Percentiles rank a stretch among this genome's conserved stretches.
Conservation (phyloP, 2,888 invertebrate genomes). For the Ennomos fuscantarius region DNA sequence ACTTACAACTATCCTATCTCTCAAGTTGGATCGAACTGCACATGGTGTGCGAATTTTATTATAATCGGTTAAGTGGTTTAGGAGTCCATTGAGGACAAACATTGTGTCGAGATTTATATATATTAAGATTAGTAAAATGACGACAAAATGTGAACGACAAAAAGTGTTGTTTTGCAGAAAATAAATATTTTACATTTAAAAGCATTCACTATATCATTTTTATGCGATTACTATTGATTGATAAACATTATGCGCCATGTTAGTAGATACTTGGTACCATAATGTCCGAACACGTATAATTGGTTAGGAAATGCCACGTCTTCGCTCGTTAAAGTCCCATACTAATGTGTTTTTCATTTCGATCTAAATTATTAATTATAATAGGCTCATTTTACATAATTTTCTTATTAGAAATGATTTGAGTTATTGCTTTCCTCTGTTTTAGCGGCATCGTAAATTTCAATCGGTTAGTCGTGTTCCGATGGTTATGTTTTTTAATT, state of each 20-base stretch:
- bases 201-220: no score
- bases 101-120: no score
- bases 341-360: conserved; percentile 63
- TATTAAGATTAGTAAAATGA: no score
- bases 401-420: conserved; percentile 79
- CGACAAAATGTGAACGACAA: no score
- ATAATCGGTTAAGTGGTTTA: no score
- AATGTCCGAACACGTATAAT: conserved; percentile 24
- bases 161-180: no score
- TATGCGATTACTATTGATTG: conserved; percentile 3
- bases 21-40: no score
- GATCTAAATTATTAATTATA: conserved; percentile 79
- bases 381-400: conserved; percentile 79
- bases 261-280: conserved; percentile 12
- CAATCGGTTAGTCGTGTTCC: conserved; percentile 61
- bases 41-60: no score
- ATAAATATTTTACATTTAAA: no score
- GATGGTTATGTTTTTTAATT: conserved; percentile 71
- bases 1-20: no score
- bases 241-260: conserved; percentile 4
- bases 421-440: conserved; percentile 75
- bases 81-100: no score
- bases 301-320: conserved; percentile 36
- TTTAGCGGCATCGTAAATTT: conserved; percentile 80
- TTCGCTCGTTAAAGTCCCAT: conserved; percentile 49